Base-by-base conservation (phyloP, 2,113 vertebrate genomes). In the Rhinolophus sinicus region DNA sequence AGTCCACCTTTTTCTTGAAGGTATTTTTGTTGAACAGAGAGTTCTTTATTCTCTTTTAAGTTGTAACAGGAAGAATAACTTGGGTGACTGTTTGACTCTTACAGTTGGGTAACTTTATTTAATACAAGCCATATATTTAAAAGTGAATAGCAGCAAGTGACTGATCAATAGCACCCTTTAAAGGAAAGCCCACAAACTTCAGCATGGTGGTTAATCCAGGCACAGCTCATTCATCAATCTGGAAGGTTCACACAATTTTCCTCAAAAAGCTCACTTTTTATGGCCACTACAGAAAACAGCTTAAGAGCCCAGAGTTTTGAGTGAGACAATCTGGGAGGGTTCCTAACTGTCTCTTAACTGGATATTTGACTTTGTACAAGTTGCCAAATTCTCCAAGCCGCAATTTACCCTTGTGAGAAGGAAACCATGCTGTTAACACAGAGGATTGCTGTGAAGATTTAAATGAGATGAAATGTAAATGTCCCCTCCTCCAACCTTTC, bases 31-130 rank as follows among this genome's bases (percentile, higher is more conserved):
- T 90, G 26, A 97, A 92, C 86, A 97, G 95, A 69, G 44, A 97
- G 28, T 9, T 97, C 94, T 97, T 98, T 98, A 94, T 98, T 97
- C 97, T 92, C 69, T 82, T 90, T 54, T 65, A 73, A 40, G 28
- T 30, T 84, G 22, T 94, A 72, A 96, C 40, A 96, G 93, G 78
- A 92, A 93, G 81, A 95, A 67, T 96, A 86, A 30, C 91, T 96
- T 90, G 76, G 50, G 44, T 81, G 86, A 97, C 81, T 96, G 72
- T 92, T 97, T 94, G 89, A 95, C 84, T 76, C 94, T 96, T 64
- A 86, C 11, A 14, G 44, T 72, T 81, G 93, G 96, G 67, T 38
- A 93, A 80, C 30, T 88, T 30, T 91, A 62, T 95, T 95, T 88
- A 75, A 40, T 22, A 50, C 2, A 47, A 96, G 93, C 18, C 94